Conservation (phyloP, 2,113 vertebrate species). For the Anser cygnoides region DNA sequence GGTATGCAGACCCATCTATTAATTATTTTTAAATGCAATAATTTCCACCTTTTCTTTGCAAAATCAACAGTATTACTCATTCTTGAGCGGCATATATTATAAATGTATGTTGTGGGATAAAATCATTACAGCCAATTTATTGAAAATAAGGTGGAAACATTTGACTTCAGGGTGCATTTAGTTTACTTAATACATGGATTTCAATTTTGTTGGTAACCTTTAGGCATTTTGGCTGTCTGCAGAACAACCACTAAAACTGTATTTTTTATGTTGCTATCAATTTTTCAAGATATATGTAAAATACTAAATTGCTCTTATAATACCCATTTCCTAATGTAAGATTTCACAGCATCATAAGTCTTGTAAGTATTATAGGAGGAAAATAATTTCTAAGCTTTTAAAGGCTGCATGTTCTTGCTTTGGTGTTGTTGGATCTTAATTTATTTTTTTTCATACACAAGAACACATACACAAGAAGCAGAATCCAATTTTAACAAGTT, state of each 20-base stretch:
- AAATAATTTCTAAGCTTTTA: conserved; percentile 68
- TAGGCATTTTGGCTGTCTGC: conserved; percentile 51
- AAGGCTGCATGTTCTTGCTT: conserved; percentile 64
- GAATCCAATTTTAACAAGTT: conserved; percentile 85
- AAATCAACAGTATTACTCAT: conserved; percentile 83
- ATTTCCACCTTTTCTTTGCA: conserved; percentile 90
- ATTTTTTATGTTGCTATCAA: conserved; percentile 27
- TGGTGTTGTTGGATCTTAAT: conserved; percentile 64
- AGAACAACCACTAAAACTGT: conserved; percentile 17
- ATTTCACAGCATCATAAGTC: conserved; percentile 58
- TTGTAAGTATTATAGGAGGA: conserved; percentile 46
- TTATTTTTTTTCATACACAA: conserved; percentile 12
- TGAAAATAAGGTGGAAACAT: conserved; percentile 77
- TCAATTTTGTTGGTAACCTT: conserved; percentile 72
- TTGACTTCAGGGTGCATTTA: conserved; percentile 79
- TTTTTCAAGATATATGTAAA: conserved; percentile 48
- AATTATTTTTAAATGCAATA: conserved; percentile 97
- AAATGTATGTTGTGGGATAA: conserved; percentile 73
- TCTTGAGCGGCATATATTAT: conserved; percentile 66
- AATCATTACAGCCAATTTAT: conserved; percentile 77
- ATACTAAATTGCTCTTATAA: conserved; percentile 22
- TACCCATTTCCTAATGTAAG: conserved; percentile 61
- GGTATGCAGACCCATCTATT: conserved; percentile 94
- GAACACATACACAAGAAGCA: conserved; percentile 38
- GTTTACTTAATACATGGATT: conserved; percentile 78